phyloP scores from a whole-genome alignment of 2,797 vertebrate species.

The Odontamblyopus lacepedii region DNA sequence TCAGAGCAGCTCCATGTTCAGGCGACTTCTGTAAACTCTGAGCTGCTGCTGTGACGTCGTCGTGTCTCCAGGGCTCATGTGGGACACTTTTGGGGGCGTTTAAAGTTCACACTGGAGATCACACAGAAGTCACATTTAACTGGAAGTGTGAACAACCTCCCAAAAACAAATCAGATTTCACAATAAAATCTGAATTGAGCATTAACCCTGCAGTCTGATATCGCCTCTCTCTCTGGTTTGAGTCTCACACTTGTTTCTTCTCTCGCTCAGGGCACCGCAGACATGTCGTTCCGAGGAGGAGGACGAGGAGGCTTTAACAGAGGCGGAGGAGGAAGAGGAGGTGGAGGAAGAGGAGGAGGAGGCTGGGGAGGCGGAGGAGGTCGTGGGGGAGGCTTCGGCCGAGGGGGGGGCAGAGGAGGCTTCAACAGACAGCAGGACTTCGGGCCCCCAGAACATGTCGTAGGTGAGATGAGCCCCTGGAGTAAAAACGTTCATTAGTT shows the following conservation, averaged over 20 bases:
- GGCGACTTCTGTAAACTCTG: no score
- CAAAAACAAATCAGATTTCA: no score
- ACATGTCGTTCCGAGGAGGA: conserved; percentile 83
- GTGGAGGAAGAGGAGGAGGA: conserved; percentile 58
- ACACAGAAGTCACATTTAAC: no score
- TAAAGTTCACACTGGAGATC: no score
- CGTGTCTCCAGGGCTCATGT: no score
- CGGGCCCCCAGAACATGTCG: conserved; percentile 92
- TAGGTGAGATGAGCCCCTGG: conserved; percentile 80
- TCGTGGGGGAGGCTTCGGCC: conserved; percentile 71
- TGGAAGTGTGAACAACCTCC: no score
- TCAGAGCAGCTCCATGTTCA: no score
- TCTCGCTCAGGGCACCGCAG: background rate
- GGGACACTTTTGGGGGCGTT: no score
- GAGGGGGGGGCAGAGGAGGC: conserved; percentile 88
- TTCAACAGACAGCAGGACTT: conserved; percentile 87
- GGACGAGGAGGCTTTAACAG: conserved; percentile 57
- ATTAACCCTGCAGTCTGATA: no score
- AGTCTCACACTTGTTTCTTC: background rate
- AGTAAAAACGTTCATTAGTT: background rate
- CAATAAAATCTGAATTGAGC: no score
- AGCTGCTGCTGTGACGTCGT: no score
- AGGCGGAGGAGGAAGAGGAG: conserved; percentile 70
- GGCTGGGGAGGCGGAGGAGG: conserved; percentile 38
- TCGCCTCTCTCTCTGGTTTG: no score